Percentiles rank a stretch among this genome's conserved stretches.
Evolutionary conservation across 1,140 invertebrate species (phyloP).

Genomic region (Sitophilus oryzae): DNA sequence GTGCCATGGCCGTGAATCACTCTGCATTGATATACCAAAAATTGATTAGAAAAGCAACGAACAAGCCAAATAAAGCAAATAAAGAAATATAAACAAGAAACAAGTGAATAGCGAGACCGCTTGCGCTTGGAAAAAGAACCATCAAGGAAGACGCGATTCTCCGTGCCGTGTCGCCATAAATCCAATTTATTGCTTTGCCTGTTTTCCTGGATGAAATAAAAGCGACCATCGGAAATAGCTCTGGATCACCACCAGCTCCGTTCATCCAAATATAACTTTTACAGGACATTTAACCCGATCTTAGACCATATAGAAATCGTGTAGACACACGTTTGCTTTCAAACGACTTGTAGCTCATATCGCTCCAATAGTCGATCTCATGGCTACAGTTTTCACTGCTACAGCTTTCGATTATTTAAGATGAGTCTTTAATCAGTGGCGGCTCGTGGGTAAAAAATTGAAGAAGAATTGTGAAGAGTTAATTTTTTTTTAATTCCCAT

Average conservation of each 20-base stretch:
- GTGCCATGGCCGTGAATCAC: too few relatives aligned
- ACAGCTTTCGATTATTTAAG: too few relatives aligned
- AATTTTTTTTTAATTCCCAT: too few relatives aligned
- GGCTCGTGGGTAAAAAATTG: too few relatives aligned
- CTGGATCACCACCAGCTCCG: too few relatives aligned
- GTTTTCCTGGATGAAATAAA: neutral
- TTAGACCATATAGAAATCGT: neutral
- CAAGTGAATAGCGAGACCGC: too few relatives aligned
- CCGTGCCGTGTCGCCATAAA: neutral
- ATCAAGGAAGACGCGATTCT: neutral
- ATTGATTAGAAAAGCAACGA: too few relatives aligned
- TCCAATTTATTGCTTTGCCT: neutral
- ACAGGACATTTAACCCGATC: constrained; percentile 2
- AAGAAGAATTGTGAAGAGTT: too few relatives aligned
- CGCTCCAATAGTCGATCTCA: too few relatives aligned
- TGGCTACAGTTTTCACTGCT: too few relatives aligned
- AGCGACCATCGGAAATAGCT: neutral
- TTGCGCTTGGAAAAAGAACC: neutral
- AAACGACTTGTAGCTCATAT: constrained; percentile 1
- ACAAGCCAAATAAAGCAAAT: neutral
- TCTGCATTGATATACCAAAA: too few relatives aligned
- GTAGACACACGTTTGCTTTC: neutral
- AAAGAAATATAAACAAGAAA: neutral
- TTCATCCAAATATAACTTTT: neutral
- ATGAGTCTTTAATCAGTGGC: too few relatives aligned